Percentiles rank a stretch among this genome's conserved stretches.
Evolutionary conservation across 2,113 vertebrate genomes (phyloP).

Genomic region (Rhegmatorhina hoffmannsi): DNA sequence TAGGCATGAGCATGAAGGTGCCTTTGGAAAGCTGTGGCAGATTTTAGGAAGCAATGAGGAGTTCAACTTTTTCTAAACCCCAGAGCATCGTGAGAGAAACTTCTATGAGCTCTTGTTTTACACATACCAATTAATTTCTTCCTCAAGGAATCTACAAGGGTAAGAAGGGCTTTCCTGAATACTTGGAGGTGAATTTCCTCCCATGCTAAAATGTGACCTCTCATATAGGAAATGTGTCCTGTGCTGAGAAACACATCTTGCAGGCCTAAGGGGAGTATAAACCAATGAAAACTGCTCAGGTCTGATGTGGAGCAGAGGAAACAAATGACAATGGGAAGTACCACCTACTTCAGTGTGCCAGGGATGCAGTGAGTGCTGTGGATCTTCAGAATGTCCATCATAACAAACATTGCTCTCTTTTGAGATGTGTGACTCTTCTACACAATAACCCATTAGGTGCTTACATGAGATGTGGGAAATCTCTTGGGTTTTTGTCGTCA

Average conservation of each 20-base stretch:
- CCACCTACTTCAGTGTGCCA: background rate
- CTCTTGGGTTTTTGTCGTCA: background rate
- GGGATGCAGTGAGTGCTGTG: background rate
- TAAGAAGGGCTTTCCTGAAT: background rate
- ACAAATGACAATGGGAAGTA: background rate
- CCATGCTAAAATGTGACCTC: background rate
- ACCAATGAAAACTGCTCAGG: background rate
- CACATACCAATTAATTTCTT: background rate
- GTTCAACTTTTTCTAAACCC: background rate
- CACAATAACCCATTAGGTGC: rapidly evolving
- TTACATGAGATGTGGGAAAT: background rate
- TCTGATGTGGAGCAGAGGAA: background rate
- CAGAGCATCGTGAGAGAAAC: background rate
- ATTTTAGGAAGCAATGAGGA: background rate
- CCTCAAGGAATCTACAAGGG: background rate
- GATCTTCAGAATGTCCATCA: background rate
- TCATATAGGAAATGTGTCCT: background rate
- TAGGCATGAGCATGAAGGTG: background rate
- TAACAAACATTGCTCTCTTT: rapidly evolving
- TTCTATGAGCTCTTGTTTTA: background rate
- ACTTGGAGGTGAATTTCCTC: background rate
- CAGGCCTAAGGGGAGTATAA: background rate
- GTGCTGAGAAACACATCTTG: background rate
- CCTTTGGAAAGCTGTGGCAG: background rate
- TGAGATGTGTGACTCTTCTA: background rate